Evolutionary conservation across 2,797 vertebrate species (phyloP), one percentile per base, ranked within the genome.

Genomic region (Buphagus erythrorhynchus): DNA sequence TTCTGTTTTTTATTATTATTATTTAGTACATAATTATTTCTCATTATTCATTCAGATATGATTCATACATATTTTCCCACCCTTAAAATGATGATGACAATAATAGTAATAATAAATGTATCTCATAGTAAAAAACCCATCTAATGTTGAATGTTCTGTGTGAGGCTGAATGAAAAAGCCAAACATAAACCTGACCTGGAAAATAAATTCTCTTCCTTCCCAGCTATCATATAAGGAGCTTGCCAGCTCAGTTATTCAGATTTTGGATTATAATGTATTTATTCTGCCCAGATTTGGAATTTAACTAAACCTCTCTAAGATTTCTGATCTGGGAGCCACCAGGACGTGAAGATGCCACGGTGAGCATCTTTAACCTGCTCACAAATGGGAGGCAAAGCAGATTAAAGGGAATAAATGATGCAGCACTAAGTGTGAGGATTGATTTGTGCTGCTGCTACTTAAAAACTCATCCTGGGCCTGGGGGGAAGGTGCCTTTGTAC

Each of bases 381-480:
- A 33, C 40, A 54, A 33, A 28, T 0, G 12, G 16, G 38, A 35
- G 45, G 10, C 25, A 80, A 46, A 80, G 5, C 31, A 55, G 57
- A 68, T 66, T 17, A 68, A 87, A 54, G 29, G 15, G 33, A 80
- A 49, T 49, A 54, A 92, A 62, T 22, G 21, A 46, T 57, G 24
- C 49, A 91, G 58, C 40, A 31, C 24, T 12, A 15, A 75, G 33
- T 17, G 29, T n/a, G 48, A 52, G 78, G 54, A 66, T 15, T 68
- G 29, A 21, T 38, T 51, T 29, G 51, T 51, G 78, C 24, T 35
- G 31, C 10, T 76, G 74, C 71, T 29, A 1, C 52, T 72, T 51
- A 49, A 54, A 86, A 81, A 19, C 25, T 12, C 1, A 0, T 11
- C 3, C 1, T 35, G 73, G 38, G 54, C 0, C 8, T 11, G n/a